Base-by-base conservation (phyloP, 35 echinoderm and acorn worm genomes). In the Ophiothrix spiculata region DNA sequence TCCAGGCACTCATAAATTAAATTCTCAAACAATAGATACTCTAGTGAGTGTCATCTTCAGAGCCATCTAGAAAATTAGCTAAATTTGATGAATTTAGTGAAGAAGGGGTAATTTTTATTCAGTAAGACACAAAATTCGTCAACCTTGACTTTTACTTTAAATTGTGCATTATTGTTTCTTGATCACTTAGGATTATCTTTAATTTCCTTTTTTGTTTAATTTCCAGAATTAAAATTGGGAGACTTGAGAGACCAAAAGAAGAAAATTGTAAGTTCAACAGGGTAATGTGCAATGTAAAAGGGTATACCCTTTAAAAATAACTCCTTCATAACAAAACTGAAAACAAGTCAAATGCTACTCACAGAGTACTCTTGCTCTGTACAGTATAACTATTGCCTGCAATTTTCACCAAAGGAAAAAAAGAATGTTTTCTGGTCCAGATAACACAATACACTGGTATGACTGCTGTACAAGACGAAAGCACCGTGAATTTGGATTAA, bases 231-330 rank as follows among this genome's bases (percentile, higher is more conserved):
- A 63, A 87, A 87, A 21, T 85, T 97, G 19, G 87, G 88, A 79
- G 94, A 97, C 78, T 86, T 97, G 31, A 90, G 91, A 88, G 91
- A 64, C 32, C 79, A 97, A 60, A 97, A 97, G 79, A 97, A 97
- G 81, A 88, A 90, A 88, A 90, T 97, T 75, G 94, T 97, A 88
- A 97, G 94, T 93, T 21, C 0, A 40, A 83, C 10, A 39, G 29
- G 39, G 10, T 13, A 39, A 80, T 40, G 11, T 31, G 32, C 19
- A 14, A 83, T n/a, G 12, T 56, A 83, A 31, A 16, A 83, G 8
- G 23, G 40, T 46, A 32, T 36, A 63, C 1, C 56, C 64, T 63
- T 14, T 25, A 60, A 36, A 36, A 16, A 45, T 41, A 42, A 31
- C 36, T 0, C 35, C 19, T 33, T 6, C 3, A 25, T 74, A 17